Conservation (phyloP, 1,140 invertebrate species). For the Drosophila novamexicana region DNA sequence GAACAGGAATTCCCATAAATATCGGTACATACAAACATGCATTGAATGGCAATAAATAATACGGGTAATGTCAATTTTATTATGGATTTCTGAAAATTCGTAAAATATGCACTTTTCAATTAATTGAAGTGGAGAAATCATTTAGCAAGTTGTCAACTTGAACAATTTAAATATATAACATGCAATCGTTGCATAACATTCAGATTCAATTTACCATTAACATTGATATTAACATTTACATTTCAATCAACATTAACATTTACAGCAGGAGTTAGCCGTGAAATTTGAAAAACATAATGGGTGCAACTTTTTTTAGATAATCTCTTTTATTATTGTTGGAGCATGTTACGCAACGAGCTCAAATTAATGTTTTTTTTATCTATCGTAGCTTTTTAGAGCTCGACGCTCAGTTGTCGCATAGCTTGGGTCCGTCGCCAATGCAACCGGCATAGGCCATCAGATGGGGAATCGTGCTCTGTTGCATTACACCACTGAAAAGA, state of each 20-base stretch:
- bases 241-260: neutral
- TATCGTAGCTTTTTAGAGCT: no score
- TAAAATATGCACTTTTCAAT: slow-evolving; percentile 18
- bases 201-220: neutral
- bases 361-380: neutral
- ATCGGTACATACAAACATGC: slow-evolving; percentile 15
- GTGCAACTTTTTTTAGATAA: neutral
- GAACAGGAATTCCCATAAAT: slow-evolving; percentile 35
- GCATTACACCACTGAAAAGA: slow-evolving; percentile 90
- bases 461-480: slow-evolving; percentile 92
- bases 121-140: slow-evolving; percentile 23
- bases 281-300: neutral
- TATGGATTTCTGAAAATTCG: slow-evolving; percentile 52
- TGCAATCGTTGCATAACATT: slow-evolving; percentile 7
- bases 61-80: slow-evolving; percentile 65
- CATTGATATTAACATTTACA: slow-evolving; percentile 14
- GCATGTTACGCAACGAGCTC: neutral
- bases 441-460: slow-evolving; percentile 89
- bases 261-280: neutral
- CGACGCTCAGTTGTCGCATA: slow-evolving; percentile 47
- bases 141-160: slow-evolving; percentile 22
- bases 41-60: slow-evolving; percentile 58
- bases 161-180: slow-evolving; percentile 3
- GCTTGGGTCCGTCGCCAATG: slow-evolving; percentile 81
- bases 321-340: neutral